These are phyloP conservation scores for Pachyseris speciosa DNA, from an alignment of 64 coral and sea anemone species.

Conservation along the genomic window DNA sequence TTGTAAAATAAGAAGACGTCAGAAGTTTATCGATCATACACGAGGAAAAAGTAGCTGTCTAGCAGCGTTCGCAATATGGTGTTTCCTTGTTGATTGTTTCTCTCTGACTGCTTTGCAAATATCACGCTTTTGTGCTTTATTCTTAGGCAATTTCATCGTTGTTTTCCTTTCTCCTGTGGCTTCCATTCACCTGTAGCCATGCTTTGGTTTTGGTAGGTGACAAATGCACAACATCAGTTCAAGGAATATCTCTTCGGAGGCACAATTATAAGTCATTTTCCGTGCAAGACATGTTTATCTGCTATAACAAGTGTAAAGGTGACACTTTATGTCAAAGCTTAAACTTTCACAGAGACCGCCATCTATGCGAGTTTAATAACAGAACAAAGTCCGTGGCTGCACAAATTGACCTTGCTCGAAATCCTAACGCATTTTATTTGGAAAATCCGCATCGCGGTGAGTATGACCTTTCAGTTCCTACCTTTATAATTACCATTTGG, in stretches of 20 bases:
- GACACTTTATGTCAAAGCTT: constrained; percentile 63
- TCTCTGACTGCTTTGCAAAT: too few relatives aligned
- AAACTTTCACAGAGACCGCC: constrained; percentile 52
- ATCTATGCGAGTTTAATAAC: constrained; percentile 63
- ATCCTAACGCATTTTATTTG: constrained; percentile 29
- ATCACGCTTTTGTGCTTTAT: too few relatives aligned
- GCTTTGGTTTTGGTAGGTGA: background rate
- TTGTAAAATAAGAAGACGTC: too few relatives aligned
- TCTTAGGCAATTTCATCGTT: too few relatives aligned
- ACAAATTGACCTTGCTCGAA: background rate
- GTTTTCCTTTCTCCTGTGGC: too few relatives aligned
- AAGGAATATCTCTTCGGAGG: constrained; percentile 44
- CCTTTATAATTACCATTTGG: background rate
- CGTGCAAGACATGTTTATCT: constrained; percentile 25
- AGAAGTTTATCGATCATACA: too few relatives aligned
- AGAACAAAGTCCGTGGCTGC: background rate
- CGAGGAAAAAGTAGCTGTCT: too few relatives aligned
- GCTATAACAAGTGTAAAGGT: constrained; percentile 57
- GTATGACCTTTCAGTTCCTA: background rate
- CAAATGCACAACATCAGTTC: constrained; percentile 35
- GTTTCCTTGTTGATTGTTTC: too few relatives aligned
- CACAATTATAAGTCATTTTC: constrained; percentile 1
- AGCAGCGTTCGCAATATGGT: too few relatives aligned
- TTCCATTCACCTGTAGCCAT: background rate
- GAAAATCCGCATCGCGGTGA: constrained; percentile 58